Percentiles rank a stretch among this genome's conserved stretches.
These are phyloP conservation scores for Calameuta pallipes DNA, from an alignment of 2,888 invertebrate genomes.

Conservation along the genomic window DNA sequence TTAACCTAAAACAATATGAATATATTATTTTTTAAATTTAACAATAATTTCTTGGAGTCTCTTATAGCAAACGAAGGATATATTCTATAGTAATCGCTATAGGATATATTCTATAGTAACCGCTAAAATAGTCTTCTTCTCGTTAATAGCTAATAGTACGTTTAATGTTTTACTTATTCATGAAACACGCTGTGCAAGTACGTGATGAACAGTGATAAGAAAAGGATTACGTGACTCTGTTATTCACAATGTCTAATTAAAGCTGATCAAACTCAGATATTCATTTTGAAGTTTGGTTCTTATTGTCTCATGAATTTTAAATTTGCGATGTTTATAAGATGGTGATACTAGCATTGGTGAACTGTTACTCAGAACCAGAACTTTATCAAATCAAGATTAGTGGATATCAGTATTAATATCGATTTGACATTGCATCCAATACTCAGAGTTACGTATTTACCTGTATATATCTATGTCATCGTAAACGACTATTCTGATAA, in stretches of 20 bases:
- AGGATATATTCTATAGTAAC: too few species aligned
- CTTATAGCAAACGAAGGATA: too few species aligned
- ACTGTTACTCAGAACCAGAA: neutral
- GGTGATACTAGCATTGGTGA: neutral
- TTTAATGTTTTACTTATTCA: neutral
- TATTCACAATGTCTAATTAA: neutral
- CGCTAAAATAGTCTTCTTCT: neutral
- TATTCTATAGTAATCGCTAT: too few species aligned
- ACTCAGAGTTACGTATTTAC: neutral
- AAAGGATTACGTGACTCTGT: neutral
- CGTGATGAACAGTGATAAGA: neutral
- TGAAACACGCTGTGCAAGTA: neutral
- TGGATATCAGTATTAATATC: neutral
- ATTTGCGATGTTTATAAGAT: neutral
- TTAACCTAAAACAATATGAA: conserved; percentile 73
- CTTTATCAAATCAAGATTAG: neutral
- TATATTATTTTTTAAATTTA: neutral
- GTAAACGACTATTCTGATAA: neutral
- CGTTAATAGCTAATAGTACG: neutral
- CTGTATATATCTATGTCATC: neutral
- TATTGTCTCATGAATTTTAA: neutral
- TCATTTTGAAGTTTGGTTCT: neutral
- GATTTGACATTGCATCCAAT: neutral
- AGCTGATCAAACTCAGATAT: neutral
- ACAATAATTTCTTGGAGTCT: neutral